Evolutionary conservation across 2,888 invertebrate genomes (phyloP), one percentile per base, ranked within the genome.

Genomic region (Tetranychus truncatus): DNA sequence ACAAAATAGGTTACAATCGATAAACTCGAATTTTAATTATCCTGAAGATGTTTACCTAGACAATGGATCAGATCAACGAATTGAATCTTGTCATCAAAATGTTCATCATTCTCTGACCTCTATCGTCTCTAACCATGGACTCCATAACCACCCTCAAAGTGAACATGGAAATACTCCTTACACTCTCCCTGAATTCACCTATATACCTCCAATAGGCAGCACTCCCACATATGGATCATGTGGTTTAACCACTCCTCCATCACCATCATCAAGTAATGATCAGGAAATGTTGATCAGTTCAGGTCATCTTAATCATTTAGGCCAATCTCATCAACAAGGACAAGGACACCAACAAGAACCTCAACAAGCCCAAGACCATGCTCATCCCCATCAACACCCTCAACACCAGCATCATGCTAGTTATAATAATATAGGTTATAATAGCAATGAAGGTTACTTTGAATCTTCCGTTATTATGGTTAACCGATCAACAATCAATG

Each of bases 181-280:
- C 69, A 69, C 20, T 9, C 34, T 24, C 69, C 11, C 69, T 69
- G 69, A 69, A 69, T 69, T 20, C 34, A 69, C 69, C 69, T 69
- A 69, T 69, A 69, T 69, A 11, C 11, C 69, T 7, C 69, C 34
- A 69, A 24, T 24, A 20, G 11, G 20, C 20, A 21, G 9, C 9
- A 55, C 55, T 55, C 55, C 55, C 6, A 55, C 55, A 15, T 55
- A 55, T 15, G 55, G 55, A 55, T 55, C 55, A 55, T 21, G 72
- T 24, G 20, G 72, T 72, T 15, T 45, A 45, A 72, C 45, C 72
- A 72, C 69, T 20, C 69, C 69, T 20, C 69, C 69, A 69, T 69
- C 69, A 69, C 69, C 69, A 69, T 55, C 69, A 20, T 24, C 20
- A 69, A 24, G 20, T 69, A 24, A 24, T 24, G 21, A 69, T 24